Evolutionary conservation across 2,888 invertebrate genomes (phyloP).

Genomic region (Anoncus sp.): DNA sequence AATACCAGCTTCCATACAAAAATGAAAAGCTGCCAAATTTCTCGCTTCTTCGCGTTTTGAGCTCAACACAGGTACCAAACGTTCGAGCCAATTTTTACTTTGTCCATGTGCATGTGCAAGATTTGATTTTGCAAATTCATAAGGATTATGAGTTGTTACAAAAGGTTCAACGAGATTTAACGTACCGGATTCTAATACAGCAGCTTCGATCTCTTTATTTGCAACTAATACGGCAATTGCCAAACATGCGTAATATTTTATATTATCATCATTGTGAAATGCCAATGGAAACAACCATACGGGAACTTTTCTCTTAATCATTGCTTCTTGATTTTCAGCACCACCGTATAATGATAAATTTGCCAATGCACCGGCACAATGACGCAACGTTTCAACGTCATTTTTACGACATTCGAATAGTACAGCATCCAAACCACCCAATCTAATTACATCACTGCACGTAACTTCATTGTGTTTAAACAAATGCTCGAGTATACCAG

Average conservation of each 20-base stretch:
- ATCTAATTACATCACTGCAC: slow-evolving; percentile 95
- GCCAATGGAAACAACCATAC: slow-evolving; percentile 99
- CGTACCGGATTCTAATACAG: slow-evolving; percentile 98
- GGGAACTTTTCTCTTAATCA: slow-evolving; percentile 97
- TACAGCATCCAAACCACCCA: slow-evolving; percentile 97
- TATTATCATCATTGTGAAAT: slow-evolving; percentile 98
- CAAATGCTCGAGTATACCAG: slow-evolving; percentile 95
- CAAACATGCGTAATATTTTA: slow-evolving; percentile 99
- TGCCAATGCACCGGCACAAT: slow-evolving; percentile 98
- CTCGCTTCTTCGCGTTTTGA: slow-evolving; percentile 98
- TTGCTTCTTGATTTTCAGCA: slow-evolving; percentile 98
- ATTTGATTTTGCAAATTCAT: slow-evolving; percentile 96
- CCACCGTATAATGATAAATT: slow-evolving; percentile 98
- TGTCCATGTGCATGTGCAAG: slow-evolving; percentile 97
- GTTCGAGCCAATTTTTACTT: slow-evolving; percentile 96
- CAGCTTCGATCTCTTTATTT: slow-evolving; percentile 99
- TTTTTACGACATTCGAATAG: slow-evolving; percentile 97
- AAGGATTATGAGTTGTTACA: slow-evolving; percentile 96
- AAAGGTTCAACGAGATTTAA: slow-evolving; percentile 98
- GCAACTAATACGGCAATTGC: slow-evolving; percentile 98
- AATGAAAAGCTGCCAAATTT: slow-evolving; percentile 98
- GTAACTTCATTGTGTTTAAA: slow-evolving; percentile 99
- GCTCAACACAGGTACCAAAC: slow-evolving; percentile 96
- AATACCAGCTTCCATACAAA: slow-evolving; percentile 99
- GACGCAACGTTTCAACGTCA: slow-evolving; percentile 96